Evolutionary conservation across 2,888 invertebrate species (phyloP).

Genomic region (Dryobota labecula): DNA sequence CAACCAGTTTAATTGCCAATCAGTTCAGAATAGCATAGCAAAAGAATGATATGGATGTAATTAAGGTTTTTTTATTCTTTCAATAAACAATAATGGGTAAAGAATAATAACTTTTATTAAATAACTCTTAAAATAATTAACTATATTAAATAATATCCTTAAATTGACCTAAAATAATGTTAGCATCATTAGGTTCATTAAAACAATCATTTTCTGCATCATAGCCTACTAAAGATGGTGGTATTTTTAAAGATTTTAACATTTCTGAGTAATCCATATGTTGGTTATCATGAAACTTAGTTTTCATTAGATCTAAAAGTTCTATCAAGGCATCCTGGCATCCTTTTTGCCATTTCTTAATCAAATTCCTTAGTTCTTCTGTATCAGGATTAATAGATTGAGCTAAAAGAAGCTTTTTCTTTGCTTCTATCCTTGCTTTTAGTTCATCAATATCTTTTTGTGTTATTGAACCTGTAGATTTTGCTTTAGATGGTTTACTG

Average conservation of each 20-base stretch:
- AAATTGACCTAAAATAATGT: conserved; percentile 78
- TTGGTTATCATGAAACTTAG: conserved; percentile 81
- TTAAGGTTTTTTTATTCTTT: not conserved
- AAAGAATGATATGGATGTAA: not conserved
- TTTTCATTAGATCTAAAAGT: conserved; percentile 85
- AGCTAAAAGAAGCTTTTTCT: conserved; percentile 82
- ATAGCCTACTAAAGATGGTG: conserved; percentile 86
- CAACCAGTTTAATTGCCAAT: too few species aligned
- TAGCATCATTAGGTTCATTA: conserved; percentile 80
- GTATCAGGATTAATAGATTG: conserved; percentile 83
- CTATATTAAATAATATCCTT: conserved; percentile 68
- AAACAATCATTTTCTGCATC: conserved; percentile 88
- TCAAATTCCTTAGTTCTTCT: conserved; percentile 85
- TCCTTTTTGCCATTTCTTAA: conserved; percentile 89
- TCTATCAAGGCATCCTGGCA: conserved; percentile 89
- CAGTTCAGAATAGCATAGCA: not conserved
- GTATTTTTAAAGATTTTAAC: conserved; percentile 86
- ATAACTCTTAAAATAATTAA: conserved; percentile 53
- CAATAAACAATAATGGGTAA: not conserved
- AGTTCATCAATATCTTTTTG: conserved; percentile 85
- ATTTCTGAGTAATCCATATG: conserved; percentile 87
- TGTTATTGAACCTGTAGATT: conserved; percentile 86
- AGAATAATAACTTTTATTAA: conserved; percentile 50
- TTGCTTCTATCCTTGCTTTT: conserved; percentile 82
- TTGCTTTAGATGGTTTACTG: conserved; percentile 79